phyloP scores from a whole-genome alignment of 1,140 invertebrate genomes.

The Neotoxoptera formosana region DNA sequence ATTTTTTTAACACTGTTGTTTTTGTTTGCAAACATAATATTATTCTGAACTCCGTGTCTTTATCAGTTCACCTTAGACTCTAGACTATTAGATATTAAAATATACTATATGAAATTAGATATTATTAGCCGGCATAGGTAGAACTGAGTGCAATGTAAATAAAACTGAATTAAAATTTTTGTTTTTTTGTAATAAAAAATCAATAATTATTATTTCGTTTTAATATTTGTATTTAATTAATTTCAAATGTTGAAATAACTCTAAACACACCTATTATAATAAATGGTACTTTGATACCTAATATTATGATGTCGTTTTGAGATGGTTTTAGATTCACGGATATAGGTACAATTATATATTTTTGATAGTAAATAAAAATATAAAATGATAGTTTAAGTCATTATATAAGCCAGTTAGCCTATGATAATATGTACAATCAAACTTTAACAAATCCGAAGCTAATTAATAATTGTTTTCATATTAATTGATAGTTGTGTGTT shows the following conservation, averaged over 20 bases:
- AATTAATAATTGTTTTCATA: too few species aligned
- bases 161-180: background rate
- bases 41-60: background rate
- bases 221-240: background rate
- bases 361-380: too few species aligned
- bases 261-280: too few species aligned
- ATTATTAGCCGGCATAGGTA: background rate
- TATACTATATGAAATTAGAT: background rate
- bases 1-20: background rate
- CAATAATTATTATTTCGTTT: background rate
- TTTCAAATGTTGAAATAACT: background rate
- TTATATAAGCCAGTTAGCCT: too few species aligned
- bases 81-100: background rate
- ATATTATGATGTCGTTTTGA: too few species aligned
- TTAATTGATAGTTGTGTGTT: too few species aligned
- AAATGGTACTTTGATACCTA: too few species aligned
- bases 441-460: too few species aligned
- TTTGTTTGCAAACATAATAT: background rate
- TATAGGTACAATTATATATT: too few species aligned
- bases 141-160: background rate
- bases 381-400: too few species aligned
- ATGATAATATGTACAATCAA: too few species aligned
- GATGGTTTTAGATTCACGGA: too few species aligned
- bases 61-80: background rate
- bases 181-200: background rate